phyloP scores from a whole-genome alignment of 2,888 invertebrate species.

The Cantharis lateralis region DNA sequence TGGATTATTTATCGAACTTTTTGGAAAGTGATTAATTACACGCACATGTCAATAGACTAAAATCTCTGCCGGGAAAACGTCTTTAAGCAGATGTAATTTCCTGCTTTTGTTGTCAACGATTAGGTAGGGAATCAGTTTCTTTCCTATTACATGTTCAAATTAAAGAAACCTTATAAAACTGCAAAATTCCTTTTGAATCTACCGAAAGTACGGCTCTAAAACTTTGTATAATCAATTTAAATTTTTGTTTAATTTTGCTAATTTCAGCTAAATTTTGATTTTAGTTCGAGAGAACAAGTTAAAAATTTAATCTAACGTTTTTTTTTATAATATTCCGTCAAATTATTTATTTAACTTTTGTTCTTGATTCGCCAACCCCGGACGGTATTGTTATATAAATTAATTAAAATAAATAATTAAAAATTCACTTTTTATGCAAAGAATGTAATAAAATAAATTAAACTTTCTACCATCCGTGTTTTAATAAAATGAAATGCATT shows the following conservation, averaged over 20 bases:
- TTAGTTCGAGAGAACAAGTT: too few species aligned
- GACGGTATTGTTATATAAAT: background rate
- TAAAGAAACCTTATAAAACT: slow-evolving; percentile 21
- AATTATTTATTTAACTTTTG: background rate
- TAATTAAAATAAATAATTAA: background rate
- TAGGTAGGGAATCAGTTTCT: slow-evolving; percentile 43
- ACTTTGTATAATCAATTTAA: background rate
- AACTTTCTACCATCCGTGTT: slow-evolving; percentile 33
- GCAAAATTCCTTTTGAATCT: background rate
- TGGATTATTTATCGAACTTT: slow-evolving; percentile 9
- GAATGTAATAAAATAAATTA: slow-evolving; percentile 33
- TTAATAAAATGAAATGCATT: slow-evolving; percentile 39
- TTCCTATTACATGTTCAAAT: slow-evolving; percentile 44
- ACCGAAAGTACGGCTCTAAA: background rate
- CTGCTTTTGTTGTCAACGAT: slow-evolving; percentile 43
- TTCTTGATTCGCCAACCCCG: background rate
- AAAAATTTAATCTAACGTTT: too few species aligned
- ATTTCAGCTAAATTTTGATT: too few species aligned
- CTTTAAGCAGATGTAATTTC: slow-evolving; percentile 46
- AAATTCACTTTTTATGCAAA: background rate
- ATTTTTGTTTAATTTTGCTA: background rate
- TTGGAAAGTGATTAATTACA: slow-evolving; percentile 43
- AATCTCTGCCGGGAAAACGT: slow-evolving; percentile 22
- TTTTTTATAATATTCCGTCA: background rate
- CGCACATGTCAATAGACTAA: slow-evolving; percentile 36